A percentile compares a stretch with the other conserved stretches of the same genome.
These are phyloP conservation scores for Dendrocincla tyrannina DNA, from an alignment of 2,797 vertebrate genomes.

Conservation along the genomic window DNA sequence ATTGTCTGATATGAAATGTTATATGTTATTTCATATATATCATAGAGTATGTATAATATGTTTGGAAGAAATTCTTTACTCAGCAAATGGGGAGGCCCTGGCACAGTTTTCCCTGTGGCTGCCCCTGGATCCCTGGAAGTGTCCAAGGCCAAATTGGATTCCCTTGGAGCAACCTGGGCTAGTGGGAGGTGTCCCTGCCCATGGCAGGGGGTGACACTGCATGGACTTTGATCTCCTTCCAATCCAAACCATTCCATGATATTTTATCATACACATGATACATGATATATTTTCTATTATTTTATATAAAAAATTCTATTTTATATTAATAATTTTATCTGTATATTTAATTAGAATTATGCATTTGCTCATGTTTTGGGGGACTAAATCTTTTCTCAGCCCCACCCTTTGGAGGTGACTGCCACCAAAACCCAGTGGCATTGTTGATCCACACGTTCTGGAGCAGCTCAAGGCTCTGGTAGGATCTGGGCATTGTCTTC, in stretches of 20 bases:
- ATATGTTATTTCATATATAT: not conserved
- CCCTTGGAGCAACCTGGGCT: not conserved
- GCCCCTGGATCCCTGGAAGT: not conserved
- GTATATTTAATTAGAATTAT: not conserved
- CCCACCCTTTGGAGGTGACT: not conserved
- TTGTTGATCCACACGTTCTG: accelerated
- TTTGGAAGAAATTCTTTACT: not conserved
- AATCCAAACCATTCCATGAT: not conserved
- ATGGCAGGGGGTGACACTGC: not conserved
- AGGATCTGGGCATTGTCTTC: not conserved
- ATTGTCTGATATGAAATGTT: not conserved
- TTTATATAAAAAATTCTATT: not conserved
- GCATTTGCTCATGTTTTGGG: not conserved
- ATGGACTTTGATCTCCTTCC: not conserved
- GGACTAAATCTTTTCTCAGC: not conserved
- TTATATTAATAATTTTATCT: too few relatives aligned
- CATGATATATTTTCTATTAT: not conserved
- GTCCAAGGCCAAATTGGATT: not conserved
- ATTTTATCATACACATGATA: not conserved
- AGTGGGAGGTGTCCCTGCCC: not conserved
- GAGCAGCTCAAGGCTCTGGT: not conserved
- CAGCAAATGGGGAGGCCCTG: not conserved
- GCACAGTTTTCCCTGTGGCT: not conserved
- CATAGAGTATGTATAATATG: not conserved
- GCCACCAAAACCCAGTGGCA: not conserved